phyloP scores from a whole-genome alignment of 2,797 vertebrate species.

The Allobates femoralis region DNA sequence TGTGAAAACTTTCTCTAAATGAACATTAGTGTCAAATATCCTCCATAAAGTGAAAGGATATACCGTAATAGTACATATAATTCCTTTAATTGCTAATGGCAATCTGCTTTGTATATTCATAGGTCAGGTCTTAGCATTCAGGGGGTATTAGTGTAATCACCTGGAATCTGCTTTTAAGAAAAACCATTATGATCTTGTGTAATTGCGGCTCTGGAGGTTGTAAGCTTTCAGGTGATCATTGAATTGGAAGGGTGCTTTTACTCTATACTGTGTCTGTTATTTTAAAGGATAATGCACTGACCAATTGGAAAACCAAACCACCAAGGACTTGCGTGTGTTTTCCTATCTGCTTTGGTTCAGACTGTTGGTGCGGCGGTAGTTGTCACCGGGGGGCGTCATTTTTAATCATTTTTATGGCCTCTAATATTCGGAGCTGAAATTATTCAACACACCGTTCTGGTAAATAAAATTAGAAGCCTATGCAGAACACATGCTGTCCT shows the following conservation, averaged over 20 bases:
- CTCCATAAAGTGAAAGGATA: background rate
- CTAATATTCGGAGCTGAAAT: conserved; percentile 10
- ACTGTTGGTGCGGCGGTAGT: background rate
- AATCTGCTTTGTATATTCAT: conserved; percentile 36
- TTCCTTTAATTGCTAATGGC: conserved; percentile 40
- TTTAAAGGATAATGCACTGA: conserved; percentile 16
- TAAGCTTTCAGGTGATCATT: conserved; percentile 47
- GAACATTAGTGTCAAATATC: conserved; percentile 11
- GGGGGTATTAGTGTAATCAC: conserved; percentile 54
- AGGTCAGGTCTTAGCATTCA: conserved; percentile 39
- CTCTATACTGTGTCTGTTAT: conserved; percentile 15
- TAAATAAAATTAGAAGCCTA: background rate
- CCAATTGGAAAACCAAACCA: conserved; percentile 22
- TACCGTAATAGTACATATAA: conserved; percentile 42
- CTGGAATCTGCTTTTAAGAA: conserved; percentile 56
- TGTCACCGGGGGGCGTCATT: background rate
- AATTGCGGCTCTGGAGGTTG: conserved; percentile 52
- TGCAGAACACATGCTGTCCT: conserved; percentile 1
- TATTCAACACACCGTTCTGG: conserved; percentile 10
- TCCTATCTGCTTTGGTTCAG: conserved; percentile 32
- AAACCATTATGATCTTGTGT: conserved; percentile 45
- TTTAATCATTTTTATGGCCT: conserved; percentile 25
- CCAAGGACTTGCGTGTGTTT: background rate
- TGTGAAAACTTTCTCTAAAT: conserved; percentile 40
- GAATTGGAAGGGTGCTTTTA: conserved; percentile 47